Evolutionary conservation across 2,113 vertebrate species (phyloP).

Genomic region (Ochotona curzoniae): DNA sequence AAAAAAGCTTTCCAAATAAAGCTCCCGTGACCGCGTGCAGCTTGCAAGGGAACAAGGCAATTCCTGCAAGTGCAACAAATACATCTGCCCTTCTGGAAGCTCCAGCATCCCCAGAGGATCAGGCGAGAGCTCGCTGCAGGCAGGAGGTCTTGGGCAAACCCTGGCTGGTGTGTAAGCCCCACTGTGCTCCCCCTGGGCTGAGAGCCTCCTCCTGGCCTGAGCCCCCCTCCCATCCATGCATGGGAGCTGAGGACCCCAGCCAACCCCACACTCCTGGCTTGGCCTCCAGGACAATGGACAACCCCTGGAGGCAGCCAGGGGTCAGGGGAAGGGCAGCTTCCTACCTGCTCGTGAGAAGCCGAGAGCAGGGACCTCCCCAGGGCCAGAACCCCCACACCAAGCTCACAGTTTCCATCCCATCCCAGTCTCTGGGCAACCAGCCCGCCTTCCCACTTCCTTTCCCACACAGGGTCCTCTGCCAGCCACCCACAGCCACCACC

Average conservation of each 20-base stretch:
- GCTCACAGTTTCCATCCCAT: constrained; percentile 69
- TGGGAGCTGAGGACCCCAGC: background rate
- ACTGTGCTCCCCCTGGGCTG: background rate
- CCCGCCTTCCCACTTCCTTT: constrained; percentile 56
- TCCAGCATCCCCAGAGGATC: background rate
- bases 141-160: background rate
- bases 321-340: constrained; percentile 53
- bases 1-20: no score
- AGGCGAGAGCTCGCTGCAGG: no score
- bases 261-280: background rate
- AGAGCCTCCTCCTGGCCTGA: background rate
- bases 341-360: constrained; percentile 67
- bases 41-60: background rate
- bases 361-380: background rate
- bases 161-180: background rate
- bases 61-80: background rate
- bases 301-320: background rate
- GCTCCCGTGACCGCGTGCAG: background rate
- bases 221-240: fast-evolving
- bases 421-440: background rate
- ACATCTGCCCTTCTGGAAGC: background rate
- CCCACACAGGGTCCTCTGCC: constrained; percentile 39
- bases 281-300: background rate
- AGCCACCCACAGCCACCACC: background rate
- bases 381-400: background rate